Conservation (phyloP, 2,797 vertebrate genomes). For the Eulemur mongoz region DNA sequence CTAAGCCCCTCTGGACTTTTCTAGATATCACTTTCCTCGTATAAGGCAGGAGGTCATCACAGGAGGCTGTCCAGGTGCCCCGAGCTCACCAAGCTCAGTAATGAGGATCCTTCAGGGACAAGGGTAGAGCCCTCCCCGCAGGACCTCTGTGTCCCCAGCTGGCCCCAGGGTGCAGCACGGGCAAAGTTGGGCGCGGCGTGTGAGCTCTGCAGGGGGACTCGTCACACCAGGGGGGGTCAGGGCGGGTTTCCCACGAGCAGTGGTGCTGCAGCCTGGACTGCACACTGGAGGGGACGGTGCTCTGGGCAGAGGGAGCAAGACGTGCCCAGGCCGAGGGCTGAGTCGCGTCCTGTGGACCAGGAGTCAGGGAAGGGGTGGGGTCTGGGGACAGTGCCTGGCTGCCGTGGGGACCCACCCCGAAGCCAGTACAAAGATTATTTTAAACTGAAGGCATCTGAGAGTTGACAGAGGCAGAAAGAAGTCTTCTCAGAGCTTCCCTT, state of each 20-base stretch:
- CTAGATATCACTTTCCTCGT: neutral
- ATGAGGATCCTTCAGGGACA: fast-evolving
- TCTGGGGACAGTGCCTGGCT: fast-evolving
- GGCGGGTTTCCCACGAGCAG: neutral
- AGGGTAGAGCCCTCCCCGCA: fast-evolving
- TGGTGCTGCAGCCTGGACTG: neutral
- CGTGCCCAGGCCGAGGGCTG: fast-evolving
- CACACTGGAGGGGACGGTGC: neutral
- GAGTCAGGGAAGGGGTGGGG: neutral
- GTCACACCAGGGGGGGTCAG: fast-evolving
- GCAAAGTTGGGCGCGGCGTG: neutral
- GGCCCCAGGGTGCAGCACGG: neutral
- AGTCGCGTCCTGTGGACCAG: fast-evolving
- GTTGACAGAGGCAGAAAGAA: neutral
- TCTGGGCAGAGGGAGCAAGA: no score
- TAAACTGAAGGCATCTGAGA: neutral
- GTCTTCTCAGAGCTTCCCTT: no score
- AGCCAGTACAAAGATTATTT: neutral
- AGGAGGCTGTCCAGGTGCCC: no score
- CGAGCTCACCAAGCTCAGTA: no score
- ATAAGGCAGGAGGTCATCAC: fast-evolving
- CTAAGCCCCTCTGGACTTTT: fast-evolving
- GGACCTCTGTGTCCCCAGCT: neutral
- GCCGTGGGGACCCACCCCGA: neutral
- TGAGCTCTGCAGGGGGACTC: neutral